phyloP scores from a whole-genome alignment of 2,797 vertebrate species.

The Epinephelus malabaricus region DNA sequence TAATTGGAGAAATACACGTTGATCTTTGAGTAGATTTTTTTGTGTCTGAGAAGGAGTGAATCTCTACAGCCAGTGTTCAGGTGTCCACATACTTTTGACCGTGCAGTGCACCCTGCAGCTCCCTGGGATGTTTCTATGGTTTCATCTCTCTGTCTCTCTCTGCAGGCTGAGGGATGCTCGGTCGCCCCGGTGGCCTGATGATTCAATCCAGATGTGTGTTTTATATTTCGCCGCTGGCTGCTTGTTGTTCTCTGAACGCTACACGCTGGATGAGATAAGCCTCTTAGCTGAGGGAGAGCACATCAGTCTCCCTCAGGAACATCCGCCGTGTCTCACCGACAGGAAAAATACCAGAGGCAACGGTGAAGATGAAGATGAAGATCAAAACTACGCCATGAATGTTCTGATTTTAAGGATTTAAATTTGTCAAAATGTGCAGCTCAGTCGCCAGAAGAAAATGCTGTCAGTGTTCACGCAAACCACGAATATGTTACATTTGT shows the following conservation, averaged over 20 bases:
- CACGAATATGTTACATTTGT: too few relatives aligned
- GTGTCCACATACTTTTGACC: constrained; percentile 26
- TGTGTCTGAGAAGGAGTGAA: too few relatives aligned
- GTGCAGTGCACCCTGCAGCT: constrained; percentile 9
- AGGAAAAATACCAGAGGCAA: neutral
- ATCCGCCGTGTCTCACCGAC: constrained; percentile 13
- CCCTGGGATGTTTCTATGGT: constrained; percentile 53
- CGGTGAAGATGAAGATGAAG: too few relatives aligned
- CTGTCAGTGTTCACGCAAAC: too few relatives aligned
- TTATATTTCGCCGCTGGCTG: constrained; percentile 37
- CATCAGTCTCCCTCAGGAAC: constrained; percentile 20
- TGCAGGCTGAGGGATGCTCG: constrained; percentile 38
- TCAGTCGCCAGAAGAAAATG: too few relatives aligned
- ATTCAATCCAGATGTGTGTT: constrained; percentile 66
- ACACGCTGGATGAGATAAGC: constrained; percentile 65
- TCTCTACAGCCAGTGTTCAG: neutral
- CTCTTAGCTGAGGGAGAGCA: constrained; percentile 56
- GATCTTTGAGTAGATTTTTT: too few relatives aligned
- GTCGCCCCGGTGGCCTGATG: constrained; percentile 43
- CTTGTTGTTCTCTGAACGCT: constrained; percentile 54
- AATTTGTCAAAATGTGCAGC: neutral
- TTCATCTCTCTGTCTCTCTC: constrained; percentile 20
- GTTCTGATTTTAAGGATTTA: too few relatives aligned
- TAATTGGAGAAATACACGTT: too few relatives aligned
- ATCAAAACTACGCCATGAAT: neutral